These are phyloP conservation scores for Lathronympha strigana DNA, from an alignment of 2,888 invertebrate genomes.

Conservation along the genomic window DNA sequence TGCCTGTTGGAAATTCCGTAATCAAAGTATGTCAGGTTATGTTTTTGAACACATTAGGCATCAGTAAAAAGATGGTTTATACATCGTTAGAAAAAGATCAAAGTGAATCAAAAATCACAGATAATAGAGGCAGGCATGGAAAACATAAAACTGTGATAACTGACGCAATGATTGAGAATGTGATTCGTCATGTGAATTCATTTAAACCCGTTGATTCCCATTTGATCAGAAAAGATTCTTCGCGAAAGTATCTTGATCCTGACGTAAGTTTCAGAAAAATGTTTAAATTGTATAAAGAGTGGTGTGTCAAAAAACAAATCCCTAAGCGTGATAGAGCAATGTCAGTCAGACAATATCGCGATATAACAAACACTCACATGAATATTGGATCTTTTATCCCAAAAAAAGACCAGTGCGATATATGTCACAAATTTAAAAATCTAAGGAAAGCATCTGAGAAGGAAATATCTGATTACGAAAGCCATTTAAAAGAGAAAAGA, in stretches of 20 bases:
- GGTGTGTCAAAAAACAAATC: neutral
- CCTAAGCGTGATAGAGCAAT: slow-evolving; percentile 1
- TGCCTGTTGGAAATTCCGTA: neutral
- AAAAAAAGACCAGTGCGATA: slow-evolving; percentile 1
- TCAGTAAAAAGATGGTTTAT: slow-evolving; percentile 15
- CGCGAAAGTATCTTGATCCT: slow-evolving; percentile 3
- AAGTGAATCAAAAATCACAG: slow-evolving; percentile 2
- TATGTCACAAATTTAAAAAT: neutral
- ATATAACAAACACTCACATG: neutral
- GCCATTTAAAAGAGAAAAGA: too few relatives aligned
- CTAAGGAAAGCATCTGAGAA: too few relatives aligned
- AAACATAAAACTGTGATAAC: slow-evolving; percentile 13
- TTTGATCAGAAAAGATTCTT: slow-evolving; percentile 5
- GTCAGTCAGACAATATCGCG: slow-evolving; percentile 4
- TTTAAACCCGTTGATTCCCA: slow-evolving; percentile 2
- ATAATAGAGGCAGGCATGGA: slow-evolving; percentile 17
- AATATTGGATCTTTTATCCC: slow-evolving; percentile 13
- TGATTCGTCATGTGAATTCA: slow-evolving; percentile 2
- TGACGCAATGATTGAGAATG: slow-evolving; percentile 17
- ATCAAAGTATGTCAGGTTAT: slow-evolving; percentile 12
- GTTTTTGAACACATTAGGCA: slow-evolving; percentile 13
- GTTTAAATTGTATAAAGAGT: too few relatives aligned
- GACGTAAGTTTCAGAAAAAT: neutral
- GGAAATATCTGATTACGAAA: too few relatives aligned
- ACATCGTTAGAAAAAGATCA: too few relatives aligned